phyloP scores from a whole-genome alignment of 2,113 vertebrate species.

The Prinia subflava region DNA sequence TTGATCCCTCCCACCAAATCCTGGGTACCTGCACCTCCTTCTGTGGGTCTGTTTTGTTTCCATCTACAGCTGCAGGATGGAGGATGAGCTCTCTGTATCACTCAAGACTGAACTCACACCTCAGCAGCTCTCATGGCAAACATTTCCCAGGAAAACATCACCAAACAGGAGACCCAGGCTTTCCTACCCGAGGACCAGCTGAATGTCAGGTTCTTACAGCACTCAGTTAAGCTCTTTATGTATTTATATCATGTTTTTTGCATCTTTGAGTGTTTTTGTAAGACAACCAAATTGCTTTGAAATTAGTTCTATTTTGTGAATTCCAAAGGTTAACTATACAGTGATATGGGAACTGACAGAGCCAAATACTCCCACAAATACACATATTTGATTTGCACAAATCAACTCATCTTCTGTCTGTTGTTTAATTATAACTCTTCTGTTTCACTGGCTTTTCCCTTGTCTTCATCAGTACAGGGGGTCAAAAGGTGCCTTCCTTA shows the following conservation, averaged over 20 bases:
- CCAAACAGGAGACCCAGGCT: not conserved
- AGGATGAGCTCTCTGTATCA: not conserved
- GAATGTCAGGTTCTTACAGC: not conserved
- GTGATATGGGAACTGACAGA: not conserved
- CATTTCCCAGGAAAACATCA: not conserved
- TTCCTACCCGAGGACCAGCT: not conserved
- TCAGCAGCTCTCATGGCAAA: not conserved
- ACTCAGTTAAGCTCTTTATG: not conserved
- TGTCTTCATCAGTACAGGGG: not conserved
- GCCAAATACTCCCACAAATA: not conserved
- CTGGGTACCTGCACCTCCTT: not conserved
- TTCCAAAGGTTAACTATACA: conserved; percentile 7
- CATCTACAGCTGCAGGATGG: not conserved
- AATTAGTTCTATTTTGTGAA: not conserved
- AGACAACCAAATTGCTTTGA: not conserved
- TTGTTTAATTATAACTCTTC: not conserved
- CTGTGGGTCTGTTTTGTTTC: not conserved
- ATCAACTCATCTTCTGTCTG: not conserved
- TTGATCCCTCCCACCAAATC: not conserved
- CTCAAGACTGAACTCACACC: not conserved
- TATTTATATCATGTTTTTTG: not conserved
- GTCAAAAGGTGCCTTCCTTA: not conserved
- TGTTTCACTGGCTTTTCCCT: not conserved
- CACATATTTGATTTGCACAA: not conserved
- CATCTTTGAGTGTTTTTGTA: not conserved